Evolutionary conservation across 2,113 vertebrate species (phyloP).

Genomic region (Nothobranchius furzeri): DNA sequence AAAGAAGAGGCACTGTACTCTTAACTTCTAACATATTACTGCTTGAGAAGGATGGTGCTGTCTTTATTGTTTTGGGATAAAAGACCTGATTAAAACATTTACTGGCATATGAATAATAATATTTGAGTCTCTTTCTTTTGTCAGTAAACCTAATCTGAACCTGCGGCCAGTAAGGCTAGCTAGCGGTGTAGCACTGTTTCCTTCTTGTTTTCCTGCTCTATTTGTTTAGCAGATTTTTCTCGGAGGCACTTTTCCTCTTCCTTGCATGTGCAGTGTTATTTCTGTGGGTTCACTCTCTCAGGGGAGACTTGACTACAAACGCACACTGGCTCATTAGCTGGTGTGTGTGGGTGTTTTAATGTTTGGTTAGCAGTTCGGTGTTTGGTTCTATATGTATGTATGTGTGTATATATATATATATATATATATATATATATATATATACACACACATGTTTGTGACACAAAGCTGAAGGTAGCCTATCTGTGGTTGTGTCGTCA

Average conservation of each 20-base stretch:
- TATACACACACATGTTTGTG: conserved; percentile 20
- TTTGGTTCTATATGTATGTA: conserved; percentile 41
- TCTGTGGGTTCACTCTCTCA: conserved; percentile 57
- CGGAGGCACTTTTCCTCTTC: conserved; percentile 46
- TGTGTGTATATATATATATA: background rate
- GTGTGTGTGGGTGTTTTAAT: conserved; percentile 36
- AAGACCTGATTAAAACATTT: background rate
- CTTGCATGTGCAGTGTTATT: conserved; percentile 42
- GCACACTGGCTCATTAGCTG: conserved; percentile 69
- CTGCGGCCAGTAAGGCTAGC: conserved; percentile 15
- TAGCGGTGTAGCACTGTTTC: conserved; percentile 38
- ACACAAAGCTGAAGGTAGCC: conserved; percentile 9
- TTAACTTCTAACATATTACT: background rate
- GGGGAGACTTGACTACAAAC: conserved; percentile 60
- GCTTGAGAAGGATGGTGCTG: background rate
- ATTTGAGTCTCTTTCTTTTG: conserved; percentile 2
- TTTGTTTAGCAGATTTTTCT: conserved; percentile 64
- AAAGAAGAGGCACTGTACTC: conserved; percentile 14
- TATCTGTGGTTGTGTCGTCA: conserved; percentile 13
- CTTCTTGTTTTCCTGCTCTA: conserved; percentile 50
- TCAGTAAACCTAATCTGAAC: conserved; percentile 23
- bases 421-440: background rate
- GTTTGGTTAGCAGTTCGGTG: conserved; percentile 22
- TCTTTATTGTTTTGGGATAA: background rate
- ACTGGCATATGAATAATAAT: no score